A percentile compares a stretch with the other conserved stretches of the same genome.
Evolutionary conservation across 2,888 invertebrate genomes (phyloP).

Genomic region (Diarsia brunnea): DNA sequence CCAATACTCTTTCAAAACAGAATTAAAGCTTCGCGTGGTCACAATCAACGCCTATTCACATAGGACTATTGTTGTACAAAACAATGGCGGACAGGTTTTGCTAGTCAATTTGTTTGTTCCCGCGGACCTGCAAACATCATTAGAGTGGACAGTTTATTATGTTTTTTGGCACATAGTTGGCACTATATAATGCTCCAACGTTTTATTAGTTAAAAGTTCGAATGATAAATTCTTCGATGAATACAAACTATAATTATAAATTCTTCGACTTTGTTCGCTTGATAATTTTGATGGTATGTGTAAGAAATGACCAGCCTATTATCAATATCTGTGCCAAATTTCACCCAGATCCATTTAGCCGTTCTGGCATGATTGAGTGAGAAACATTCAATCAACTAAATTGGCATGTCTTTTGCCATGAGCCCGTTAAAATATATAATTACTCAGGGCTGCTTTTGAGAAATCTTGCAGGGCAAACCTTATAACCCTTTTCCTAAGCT

Average conservation of each 20-base stretch:
- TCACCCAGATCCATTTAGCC: background rate
- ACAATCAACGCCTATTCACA: conserved; percentile 76
- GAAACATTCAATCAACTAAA: background rate
- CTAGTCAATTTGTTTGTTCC: conserved; percentile 73
- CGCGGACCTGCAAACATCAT: conserved; percentile 67
- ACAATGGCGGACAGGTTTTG: conserved; percentile 70
- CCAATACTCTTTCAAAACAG: conserved; percentile 53
- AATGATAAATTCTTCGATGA: too few species aligned
- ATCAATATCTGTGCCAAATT: too few species aligned
- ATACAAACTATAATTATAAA: too few species aligned
- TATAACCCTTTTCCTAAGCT: background rate
- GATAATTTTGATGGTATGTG: background rate
- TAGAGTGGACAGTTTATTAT: conserved; percentile 61
- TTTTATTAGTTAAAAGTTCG: background rate
- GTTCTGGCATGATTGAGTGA: background rate
- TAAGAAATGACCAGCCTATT: too few species aligned
- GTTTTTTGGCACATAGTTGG: conserved; percentile 25
- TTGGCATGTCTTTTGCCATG: background rate
- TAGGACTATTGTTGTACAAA: conserved; percentile 68
- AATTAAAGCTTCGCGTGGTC: conserved; percentile 69
- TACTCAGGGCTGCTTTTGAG: background rate
- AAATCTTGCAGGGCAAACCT: too few species aligned
- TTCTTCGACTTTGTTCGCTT: background rate
- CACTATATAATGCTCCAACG: background rate
- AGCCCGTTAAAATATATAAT: background rate